Conservation (phyloP, 2,797 vertebrate species). For the Macropus fuliginosus region DNA sequence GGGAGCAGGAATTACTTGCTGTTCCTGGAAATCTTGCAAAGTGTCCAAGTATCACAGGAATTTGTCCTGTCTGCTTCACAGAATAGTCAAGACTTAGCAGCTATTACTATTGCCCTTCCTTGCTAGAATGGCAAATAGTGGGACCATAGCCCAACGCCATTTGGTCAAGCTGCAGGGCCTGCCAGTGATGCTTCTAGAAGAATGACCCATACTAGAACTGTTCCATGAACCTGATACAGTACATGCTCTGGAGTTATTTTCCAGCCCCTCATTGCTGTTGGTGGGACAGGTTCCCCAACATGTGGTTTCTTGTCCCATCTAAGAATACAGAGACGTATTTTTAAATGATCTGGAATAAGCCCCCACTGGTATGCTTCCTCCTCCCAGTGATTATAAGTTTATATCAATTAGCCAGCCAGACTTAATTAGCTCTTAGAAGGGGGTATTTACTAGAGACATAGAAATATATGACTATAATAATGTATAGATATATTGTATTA, state of each 20-base stretch:
- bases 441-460: neutral
- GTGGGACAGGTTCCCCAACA: neutral
- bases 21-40: neutral
- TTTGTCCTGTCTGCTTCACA: neutral
- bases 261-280: neutral
- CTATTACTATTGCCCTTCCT: slow-evolving; percentile 15
- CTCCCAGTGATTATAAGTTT: neutral
- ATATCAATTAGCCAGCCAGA: neutral
- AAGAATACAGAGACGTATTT: neutral
- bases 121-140: neutral
- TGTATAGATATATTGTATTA: neutral
- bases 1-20: neutral
- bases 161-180: neutral
- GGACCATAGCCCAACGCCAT: neutral
- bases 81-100: neutral
- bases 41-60: neutral
- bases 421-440: neutral
- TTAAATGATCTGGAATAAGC: neutral
- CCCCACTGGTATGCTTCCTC: neutral
- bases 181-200: slow-evolving; percentile 2
- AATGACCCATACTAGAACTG: neutral
- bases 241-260: neutral
- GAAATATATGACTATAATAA: neutral
- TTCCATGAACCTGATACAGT: neutral
- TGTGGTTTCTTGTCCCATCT: neutral